Percentiles rank a stretch among this genome's conserved stretches.
Conservation (phyloP, 2,797 vertebrate genomes). For the Pithecia hirsuta region DNA sequence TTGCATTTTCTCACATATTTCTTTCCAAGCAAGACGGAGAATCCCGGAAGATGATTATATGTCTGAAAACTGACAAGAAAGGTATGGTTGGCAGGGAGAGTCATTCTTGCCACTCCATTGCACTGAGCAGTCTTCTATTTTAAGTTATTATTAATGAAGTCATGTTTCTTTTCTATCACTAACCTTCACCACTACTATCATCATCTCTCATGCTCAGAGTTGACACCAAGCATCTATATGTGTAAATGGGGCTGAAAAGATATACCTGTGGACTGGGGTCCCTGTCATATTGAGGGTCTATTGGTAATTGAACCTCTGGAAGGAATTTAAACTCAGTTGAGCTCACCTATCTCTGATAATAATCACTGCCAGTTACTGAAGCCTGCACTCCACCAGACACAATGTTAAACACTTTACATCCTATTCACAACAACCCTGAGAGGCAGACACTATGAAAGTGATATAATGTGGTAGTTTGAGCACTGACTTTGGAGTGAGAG, state of each 20-base stretch:
- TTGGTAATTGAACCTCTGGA: conserved; percentile 19
- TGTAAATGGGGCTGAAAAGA: conserved; percentile 59
- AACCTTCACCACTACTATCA: neutral
- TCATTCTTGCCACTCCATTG: neutral
- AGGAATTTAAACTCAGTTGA: conserved; percentile 9
- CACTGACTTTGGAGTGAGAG: neutral
- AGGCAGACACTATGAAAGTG: neutral
- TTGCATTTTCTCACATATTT: conserved; percentile 30
- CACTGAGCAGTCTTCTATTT: conserved; percentile 28
- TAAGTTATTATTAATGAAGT: conserved; percentile 55
- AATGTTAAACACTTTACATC: neutral
- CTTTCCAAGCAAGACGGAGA: conserved; percentile 31
- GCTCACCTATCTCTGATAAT: neutral
- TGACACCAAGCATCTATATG: neutral
- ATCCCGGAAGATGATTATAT: conserved; percentile 11
- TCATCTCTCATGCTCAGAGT: conserved; percentile 36
- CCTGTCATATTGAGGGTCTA: neutral
- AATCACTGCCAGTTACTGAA: neutral
- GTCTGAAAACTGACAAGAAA: conserved; percentile 30
- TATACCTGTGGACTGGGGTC: conserved; percentile 14
- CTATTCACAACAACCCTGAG: neutral
- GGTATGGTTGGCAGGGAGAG: neutral
- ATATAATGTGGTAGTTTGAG: neutral
- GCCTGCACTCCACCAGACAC: neutral
- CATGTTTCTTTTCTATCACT: conserved; percentile 61